Evolutionary conservation across 2,113 vertebrate species (phyloP).

Genomic region (Calyptommatus sinebrachiatus): DNA sequence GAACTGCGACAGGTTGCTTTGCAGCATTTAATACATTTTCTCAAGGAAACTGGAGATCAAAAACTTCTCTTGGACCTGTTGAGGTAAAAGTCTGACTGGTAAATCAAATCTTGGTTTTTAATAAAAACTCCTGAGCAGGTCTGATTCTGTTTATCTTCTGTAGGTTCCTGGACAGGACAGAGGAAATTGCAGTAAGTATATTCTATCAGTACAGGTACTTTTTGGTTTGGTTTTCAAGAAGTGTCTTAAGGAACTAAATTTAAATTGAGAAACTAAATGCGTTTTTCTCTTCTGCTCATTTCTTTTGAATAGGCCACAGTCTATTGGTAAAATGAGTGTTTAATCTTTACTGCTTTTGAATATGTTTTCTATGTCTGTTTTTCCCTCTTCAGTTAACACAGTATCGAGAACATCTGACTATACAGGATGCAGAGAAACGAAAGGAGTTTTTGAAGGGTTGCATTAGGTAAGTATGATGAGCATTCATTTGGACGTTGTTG

Average conservation of each 20-base stretch:
- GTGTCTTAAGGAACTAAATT: background rate
- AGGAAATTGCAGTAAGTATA: slow-evolving; percentile 88
- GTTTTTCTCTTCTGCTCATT: background rate
- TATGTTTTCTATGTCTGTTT: slow-evolving; percentile 32
- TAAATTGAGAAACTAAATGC: background rate
- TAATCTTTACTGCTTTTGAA: background rate
- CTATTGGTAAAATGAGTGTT: slow-evolving; percentile 9
- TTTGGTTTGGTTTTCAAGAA: background rate
- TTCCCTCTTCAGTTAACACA: slow-evolving; percentile 79
- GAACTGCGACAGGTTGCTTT: slow-evolving; percentile 85
- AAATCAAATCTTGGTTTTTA: background rate
- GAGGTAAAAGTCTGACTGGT: slow-evolving; percentile 71
- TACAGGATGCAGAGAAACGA: slow-evolving; percentile 83
- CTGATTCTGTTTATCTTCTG: slow-evolving; percentile 47
- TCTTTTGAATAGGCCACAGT: accelerated
- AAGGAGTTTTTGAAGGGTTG: slow-evolving; percentile 92
- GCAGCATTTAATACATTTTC: slow-evolving; percentile 87
- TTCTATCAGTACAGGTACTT: background rate
- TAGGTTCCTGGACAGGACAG: slow-evolving; percentile 85
- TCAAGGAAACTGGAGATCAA: slow-evolving; percentile 86
- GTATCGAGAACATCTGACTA: slow-evolving; percentile 88
- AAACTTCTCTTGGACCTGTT: slow-evolving; percentile 86
- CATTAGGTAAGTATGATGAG: slow-evolving; percentile 76
- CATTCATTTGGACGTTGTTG: background rate
- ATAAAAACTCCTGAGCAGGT: background rate